These are phyloP conservation scores for Eurytoma adleriae DNA, from an alignment of 2,888 invertebrate species.

Conservation along the genomic window DNA sequence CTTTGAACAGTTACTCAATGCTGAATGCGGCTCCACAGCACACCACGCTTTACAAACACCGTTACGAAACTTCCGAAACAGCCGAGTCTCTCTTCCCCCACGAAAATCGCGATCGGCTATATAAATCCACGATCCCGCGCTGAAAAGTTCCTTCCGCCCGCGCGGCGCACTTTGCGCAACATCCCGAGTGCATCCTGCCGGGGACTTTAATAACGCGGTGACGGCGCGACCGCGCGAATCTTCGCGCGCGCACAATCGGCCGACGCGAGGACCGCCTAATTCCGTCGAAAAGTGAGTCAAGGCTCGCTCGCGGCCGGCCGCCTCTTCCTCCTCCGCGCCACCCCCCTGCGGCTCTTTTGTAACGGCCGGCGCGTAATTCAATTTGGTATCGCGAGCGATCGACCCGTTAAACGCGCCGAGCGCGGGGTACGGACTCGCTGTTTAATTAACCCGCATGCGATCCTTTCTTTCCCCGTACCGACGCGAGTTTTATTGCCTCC, in stretches of 20 bases:
- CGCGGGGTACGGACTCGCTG: neutral
- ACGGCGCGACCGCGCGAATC: neutral
- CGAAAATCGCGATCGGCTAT: neutral
- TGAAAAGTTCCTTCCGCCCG: neutral
- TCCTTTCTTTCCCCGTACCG: no score
- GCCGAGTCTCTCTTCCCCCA: neutral
- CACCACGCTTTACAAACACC: no score
- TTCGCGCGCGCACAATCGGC: slow-evolving; percentile 21
- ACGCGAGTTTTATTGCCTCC: no score
- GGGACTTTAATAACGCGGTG: neutral
- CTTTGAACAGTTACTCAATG: no score
- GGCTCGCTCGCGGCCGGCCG: neutral
- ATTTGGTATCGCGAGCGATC: slow-evolving; percentile 26
- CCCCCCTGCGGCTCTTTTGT: neutral
- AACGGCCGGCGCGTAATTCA: slow-evolving; percentile 21
- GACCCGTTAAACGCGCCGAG: slow-evolving; percentile 14
- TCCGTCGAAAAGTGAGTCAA: slow-evolving; percentile 47
- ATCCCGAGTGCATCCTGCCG: neutral
- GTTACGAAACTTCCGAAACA: neutral
- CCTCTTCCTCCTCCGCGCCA: neutral
- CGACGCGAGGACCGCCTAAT: slow-evolving; percentile 29
- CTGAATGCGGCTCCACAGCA: no score
- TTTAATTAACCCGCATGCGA: neutral
- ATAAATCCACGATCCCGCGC: no score
- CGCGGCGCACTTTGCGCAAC: neutral